Evolutionary conservation across 2,888 invertebrate species (phyloP).

Genomic region (Acanthococcus lagerstroemiae): DNA sequence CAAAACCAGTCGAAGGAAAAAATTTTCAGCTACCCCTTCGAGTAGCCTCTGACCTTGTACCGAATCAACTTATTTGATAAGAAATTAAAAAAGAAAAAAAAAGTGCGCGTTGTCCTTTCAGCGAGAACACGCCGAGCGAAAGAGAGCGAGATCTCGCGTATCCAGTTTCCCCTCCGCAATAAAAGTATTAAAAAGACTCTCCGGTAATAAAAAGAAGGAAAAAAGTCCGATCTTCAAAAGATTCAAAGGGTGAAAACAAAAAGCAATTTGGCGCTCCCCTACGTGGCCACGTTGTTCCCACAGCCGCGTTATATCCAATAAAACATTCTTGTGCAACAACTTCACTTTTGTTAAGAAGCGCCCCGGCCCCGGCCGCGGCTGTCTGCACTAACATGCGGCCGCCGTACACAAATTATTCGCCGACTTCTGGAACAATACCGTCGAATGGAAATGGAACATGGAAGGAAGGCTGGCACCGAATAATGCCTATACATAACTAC

Average conservation of each 20-base stretch:
- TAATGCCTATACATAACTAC: too few relatives aligned
- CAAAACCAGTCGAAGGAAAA: not conserved
- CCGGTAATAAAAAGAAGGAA: too few relatives aligned
- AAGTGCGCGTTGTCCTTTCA: too few relatives aligned
- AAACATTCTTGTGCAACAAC: constrained; percentile 24
- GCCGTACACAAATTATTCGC: constrained; percentile 10
- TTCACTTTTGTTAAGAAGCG: constrained; percentile 20
- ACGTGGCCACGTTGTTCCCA: constrained; percentile 14
- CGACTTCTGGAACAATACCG: not conserved
- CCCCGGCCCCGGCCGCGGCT: too few relatives aligned
- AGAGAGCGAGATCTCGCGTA: constrained; percentile 18
- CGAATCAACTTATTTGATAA: constrained; percentile 5
- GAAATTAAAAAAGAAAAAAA: constrained; percentile 14
- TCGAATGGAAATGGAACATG: not conserved
- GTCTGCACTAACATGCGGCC: too few relatives aligned
- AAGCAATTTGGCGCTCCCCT: constrained; percentile 6
- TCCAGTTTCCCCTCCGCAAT: constrained; percentile 18
- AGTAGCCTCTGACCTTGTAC: constrained; percentile 22
- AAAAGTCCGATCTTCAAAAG: constrained; percentile 18
- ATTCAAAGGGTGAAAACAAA: constrained; percentile 26
- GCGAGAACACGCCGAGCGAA: not conserved
- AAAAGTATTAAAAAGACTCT: too few relatives aligned
- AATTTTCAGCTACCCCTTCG: constrained; percentile 8
- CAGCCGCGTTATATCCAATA: constrained; percentile 10
- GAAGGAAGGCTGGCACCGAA: too few relatives aligned